Conservation (phyloP, 2,113 vertebrate species). For the Hemiprocne comata region DNA sequence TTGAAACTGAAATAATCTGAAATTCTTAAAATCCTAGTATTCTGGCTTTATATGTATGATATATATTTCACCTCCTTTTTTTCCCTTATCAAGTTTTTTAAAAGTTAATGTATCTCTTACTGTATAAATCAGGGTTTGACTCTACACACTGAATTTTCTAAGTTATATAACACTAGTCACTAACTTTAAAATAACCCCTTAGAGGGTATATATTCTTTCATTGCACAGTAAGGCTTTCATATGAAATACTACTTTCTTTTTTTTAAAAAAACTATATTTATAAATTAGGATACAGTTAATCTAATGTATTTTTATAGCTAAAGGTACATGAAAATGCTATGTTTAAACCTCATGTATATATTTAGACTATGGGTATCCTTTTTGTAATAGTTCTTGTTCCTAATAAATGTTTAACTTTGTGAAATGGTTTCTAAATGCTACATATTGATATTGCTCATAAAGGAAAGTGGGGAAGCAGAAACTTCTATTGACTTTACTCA, state of each 20-base stretch:
- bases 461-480: neutral
- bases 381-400: conserved; percentile 71
- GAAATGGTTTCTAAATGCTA: conserved; percentile 1
- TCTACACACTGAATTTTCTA: conserved; percentile 77
- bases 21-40: conserved; percentile 31
- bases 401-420: conserved; percentile 74
- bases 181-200: conserved; percentile 65
- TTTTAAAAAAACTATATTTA: conserved; percentile 76
- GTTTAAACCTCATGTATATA: conserved; percentile 80
- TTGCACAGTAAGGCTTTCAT: conserved; percentile 77
- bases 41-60: conserved; percentile 26
- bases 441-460: neutral
- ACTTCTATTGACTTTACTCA: neutral
- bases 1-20: conserved; percentile 15
- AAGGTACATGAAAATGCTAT: conserved; percentile 76
- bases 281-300: conserved; percentile 79
- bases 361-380: conserved; percentile 73
- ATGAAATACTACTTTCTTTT: conserved; percentile 71
- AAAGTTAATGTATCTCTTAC: conserved; percentile 23
- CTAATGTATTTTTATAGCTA: conserved; percentile 82
- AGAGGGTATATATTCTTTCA: conserved; percentile 62
- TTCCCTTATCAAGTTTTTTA: neutral
- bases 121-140: conserved; percentile 69
- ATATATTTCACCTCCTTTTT: neutral
- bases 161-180: conserved; percentile 69